These are phyloP conservation scores for Colinus virginianus DNA, from an alignment of 2,113 vertebrate species.

Conservation along the genomic window DNA sequence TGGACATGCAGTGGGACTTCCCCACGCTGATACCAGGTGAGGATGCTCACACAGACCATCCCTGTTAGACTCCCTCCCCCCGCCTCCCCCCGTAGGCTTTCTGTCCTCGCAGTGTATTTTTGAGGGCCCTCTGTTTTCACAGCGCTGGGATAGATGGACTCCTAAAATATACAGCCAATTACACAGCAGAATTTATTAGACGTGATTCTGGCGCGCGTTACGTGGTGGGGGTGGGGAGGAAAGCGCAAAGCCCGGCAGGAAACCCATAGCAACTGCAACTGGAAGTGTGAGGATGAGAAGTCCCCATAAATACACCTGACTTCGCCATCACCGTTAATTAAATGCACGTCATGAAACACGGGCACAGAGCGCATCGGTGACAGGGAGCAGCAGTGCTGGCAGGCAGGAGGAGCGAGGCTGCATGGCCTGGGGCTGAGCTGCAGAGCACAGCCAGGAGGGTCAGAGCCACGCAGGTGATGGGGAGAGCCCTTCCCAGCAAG, in stretches of 20 bases:
- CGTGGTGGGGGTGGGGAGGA: not conserved
- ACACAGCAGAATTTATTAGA: constrained; percentile 32
- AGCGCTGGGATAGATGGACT: not conserved
- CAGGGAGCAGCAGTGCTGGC: not conserved
- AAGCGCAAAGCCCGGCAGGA: not conserved
- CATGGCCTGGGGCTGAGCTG: not conserved
- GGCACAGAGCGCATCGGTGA: not conserved
- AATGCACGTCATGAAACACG: constrained; percentile 45
- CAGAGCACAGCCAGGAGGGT: not conserved
- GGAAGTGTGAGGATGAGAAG: constrained; percentile 29
- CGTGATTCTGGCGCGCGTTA: constrained; percentile 18
- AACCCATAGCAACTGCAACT: constrained; percentile 53
- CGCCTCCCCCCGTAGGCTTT: not conserved
- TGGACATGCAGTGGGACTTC: not conserved
- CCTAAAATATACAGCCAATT: constrained; percentile 29
- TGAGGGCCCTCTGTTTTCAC: constrained; percentile 1
- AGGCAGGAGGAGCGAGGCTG: not conserved
- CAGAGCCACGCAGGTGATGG: not conserved
- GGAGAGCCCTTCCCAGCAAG: not conserved
- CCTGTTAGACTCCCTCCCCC: not conserved
- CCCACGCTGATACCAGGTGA: accelerated
- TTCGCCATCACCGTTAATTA: constrained; percentile 54
- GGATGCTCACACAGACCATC: not conserved
- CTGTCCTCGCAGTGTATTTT: constrained; percentile 14
- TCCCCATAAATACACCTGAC: constrained; percentile 52